Conservation (phyloP, 2,113 vertebrate species). For the Nymphicus hollandicus region DNA sequence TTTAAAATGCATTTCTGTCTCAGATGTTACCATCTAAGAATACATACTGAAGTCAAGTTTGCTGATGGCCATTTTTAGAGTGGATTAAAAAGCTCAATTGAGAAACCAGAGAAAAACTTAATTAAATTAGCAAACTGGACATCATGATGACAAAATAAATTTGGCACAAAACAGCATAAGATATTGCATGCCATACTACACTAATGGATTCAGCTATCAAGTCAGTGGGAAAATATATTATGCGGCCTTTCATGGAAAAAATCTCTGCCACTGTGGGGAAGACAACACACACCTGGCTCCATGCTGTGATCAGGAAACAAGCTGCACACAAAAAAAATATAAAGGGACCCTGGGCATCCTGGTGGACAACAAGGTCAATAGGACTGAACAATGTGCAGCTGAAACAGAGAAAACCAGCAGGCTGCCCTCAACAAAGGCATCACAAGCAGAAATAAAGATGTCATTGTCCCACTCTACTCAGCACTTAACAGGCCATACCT, state of each 20-base stretch:
- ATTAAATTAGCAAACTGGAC: background rate
- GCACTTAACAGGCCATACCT: background rate
- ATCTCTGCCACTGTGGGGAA: background rate
- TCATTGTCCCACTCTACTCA: background rate
- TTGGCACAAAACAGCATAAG: background rate
- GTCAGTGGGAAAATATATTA: background rate
- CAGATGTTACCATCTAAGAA: background rate
- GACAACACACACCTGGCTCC: background rate
- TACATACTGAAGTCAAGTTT: background rate
- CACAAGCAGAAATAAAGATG: background rate
- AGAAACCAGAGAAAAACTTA: background rate
- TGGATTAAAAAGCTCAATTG: background rate
- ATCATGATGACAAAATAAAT: background rate
- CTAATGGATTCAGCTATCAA: background rate
- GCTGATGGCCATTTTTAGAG: background rate
- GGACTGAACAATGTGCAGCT: background rate
- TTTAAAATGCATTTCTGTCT: background rate
- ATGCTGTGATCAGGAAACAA: background rate
- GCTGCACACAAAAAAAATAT: background rate
- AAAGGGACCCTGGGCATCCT: background rate
- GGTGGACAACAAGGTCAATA: background rate
- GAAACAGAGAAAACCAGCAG: background rate
- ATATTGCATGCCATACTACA: background rate
- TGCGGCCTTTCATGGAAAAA: background rate
- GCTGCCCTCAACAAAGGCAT: background rate